Base-by-base conservation (phyloP, 2,888 invertebrate genomes). In the Boloria euphrosyne region DNA sequence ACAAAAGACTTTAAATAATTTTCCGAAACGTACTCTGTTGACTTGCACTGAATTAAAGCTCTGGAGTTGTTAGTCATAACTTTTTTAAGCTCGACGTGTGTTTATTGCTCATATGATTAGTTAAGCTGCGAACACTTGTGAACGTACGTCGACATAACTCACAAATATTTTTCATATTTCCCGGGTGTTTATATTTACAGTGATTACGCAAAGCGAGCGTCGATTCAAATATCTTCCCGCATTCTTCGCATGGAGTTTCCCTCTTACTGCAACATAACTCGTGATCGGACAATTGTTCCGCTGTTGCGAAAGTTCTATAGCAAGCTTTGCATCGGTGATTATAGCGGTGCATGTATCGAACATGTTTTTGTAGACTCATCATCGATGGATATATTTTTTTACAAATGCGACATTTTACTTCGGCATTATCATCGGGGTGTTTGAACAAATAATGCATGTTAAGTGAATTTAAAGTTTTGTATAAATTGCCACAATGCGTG, bases 401-500 rank as follows among this genome's bases (percentile, higher is more conserved):
- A 68, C 89, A 89, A 1, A 67, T 50, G 3, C 62, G 65, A 69
- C 90, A 90, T 66, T 78, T 75, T 47, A 78, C 80, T 54, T 74
- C 73, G 31, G 72, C 53, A 44, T 78, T 71, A 31, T 78, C 74
- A 38, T 78, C 71, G 3, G 87, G 87, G 67, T 90, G 90, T 72
- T 85, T 86, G 44, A 85, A 76, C 47, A 77, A 75, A 58, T 75
- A 71, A 71, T 91, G 90, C 62, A 80, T 77, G 38, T 78, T 77
- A 58, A 90, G 74, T 4, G 86, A 85, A 44, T 66, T 80, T 10
- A 61, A 58, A 1, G 81, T 81, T 72, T 86, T 90, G 71, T 89
- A 91, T 1, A 78, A 73, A 73, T 87, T 90, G 1, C 82, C 80
- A 73, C 90, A 92, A 50, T 78, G 76, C 83, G 89, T 71, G 84